Percentiles rank a stretch among this genome's conserved stretches.
Conservation (phyloP, 2,113 vertebrate species). For the Lota lota region DNA sequence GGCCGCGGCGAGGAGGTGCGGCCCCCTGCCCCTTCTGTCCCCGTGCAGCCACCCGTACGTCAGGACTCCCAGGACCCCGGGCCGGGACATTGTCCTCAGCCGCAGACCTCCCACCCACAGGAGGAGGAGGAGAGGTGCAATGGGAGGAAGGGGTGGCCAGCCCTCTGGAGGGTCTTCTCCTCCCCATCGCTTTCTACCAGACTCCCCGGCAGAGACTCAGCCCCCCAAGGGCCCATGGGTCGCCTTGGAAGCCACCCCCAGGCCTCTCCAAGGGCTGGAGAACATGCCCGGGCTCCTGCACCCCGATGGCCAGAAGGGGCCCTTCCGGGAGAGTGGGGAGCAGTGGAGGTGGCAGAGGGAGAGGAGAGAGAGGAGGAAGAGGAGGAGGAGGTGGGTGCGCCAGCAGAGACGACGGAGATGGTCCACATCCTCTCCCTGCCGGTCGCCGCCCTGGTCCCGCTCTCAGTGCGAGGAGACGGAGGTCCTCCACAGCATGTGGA, state of each 20-base stretch:
- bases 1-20: conserved; percentile 61
- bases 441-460: conserved; percentile 71
- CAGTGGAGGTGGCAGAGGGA: conserved; percentile 57
- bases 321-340: conserved; percentile 26
- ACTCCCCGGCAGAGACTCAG: conserved; percentile 30
- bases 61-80: conserved; percentile 90
- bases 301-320: conserved; percentile 36
- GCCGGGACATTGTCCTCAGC: conserved; percentile 85
- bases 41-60: conserved; percentile 75
- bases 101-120: conserved; percentile 34
- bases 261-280: conserved; percentile 79
- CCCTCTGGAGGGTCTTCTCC: conserved; percentile 30
- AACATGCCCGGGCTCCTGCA: conserved; percentile 78
- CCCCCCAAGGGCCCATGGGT: background rate
- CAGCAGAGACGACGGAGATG: conserved; percentile 73
- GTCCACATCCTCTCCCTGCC: conserved; percentile 49
- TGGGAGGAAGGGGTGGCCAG: background rate
- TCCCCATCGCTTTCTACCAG: conserved; percentile 36
- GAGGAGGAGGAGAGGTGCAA: conserved; percentile 24
- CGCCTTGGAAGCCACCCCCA: conserved; percentile 23
- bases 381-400: conserved; percentile 62
- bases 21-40: conserved; percentile 74
- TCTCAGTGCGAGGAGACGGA: conserved; percentile 85
- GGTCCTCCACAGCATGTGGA: conserved; percentile 90
- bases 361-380: conserved; percentile 73